Evolutionary conservation across 2,888 invertebrate genomes (phyloP).

Genomic region (Cerceris rybyensis): DNA sequence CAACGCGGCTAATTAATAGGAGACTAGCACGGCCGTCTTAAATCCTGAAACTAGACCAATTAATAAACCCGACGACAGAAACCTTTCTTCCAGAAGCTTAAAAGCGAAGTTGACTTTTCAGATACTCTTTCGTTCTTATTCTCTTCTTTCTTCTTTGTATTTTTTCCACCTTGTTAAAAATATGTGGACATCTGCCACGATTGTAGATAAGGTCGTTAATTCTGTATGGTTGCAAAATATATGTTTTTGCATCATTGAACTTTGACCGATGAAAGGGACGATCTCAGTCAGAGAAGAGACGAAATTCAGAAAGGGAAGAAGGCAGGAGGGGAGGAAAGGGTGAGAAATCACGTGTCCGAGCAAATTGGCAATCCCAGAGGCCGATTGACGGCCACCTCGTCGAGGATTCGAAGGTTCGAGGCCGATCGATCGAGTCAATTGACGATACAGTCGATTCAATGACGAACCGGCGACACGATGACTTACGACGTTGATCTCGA

Average conservation of each 20-base stretch:
- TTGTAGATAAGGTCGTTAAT: too few relatives aligned
- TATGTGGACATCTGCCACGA: too few relatives aligned
- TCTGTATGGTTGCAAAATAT: too few relatives aligned
- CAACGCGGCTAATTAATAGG: conserved; percentile 21
- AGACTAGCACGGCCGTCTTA: conserved; percentile 4
- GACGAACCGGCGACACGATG: conserved; percentile 30
- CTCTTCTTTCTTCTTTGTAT: too few relatives aligned
- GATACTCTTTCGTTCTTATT: too few relatives aligned
- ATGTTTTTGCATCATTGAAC: background rate
- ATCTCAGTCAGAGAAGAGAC: background rate
- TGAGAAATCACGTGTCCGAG: conserved; percentile 54
- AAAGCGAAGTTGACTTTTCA: too few relatives aligned
- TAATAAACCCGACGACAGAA: background rate
- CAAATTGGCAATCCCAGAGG: conserved; percentile 55
- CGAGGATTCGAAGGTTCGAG: conserved; percentile 50
- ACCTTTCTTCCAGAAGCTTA: too few relatives aligned
- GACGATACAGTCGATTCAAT: conserved; percentile 42
- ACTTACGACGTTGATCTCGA: conserved; percentile 31
- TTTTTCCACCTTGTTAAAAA: too few relatives aligned
- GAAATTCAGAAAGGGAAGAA: background rate
- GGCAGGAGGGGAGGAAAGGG: conserved; percentile 20
- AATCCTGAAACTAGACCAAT: background rate
- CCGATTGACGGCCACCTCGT: conserved; percentile 38
- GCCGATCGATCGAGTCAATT: conserved; percentile 61
- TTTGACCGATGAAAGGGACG: background rate